A percentile compares a stretch with the other conserved stretches of the same genome.
Conservation (phyloP, 2,797 vertebrate genomes). For the Gallinago stenura region DNA sequence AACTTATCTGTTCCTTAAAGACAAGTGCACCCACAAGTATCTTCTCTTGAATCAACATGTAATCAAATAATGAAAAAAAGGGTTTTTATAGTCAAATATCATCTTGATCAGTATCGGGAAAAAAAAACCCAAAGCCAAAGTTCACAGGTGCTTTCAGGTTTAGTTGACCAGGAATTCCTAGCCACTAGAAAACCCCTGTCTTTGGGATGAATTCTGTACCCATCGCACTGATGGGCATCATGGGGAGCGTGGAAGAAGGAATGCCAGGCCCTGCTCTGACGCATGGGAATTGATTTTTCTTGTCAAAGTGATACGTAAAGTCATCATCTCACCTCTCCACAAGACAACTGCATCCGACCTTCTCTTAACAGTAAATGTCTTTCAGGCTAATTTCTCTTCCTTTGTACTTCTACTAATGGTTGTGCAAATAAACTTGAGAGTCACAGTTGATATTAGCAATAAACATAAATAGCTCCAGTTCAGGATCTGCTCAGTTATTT, state of each 20-base stretch:
- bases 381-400: background rate
- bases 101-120: background rate
- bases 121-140: background rate
- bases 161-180: background rate
- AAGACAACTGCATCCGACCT: background rate
- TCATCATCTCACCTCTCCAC: conserved; percentile 36
- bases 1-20: background rate
- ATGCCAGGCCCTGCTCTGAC: background rate
- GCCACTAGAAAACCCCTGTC: background rate
- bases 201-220: background rate
- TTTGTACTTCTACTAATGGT: background rate
- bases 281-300: conserved; percentile 21
- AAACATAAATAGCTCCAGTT: background rate
- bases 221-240: rapidly evolving
- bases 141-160: background rate
- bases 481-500: background rate
- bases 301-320: conserved; percentile 27
- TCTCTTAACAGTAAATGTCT: background rate
- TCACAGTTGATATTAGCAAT: background rate
- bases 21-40: background rate
- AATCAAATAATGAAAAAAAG: background rate
- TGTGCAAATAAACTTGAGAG: background rate
- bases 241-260: background rate
- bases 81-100: background rate
- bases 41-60: background rate